phyloP scores from a whole-genome alignment of 2,888 invertebrate genomes.

The Hipparchia sbordonii region DNA sequence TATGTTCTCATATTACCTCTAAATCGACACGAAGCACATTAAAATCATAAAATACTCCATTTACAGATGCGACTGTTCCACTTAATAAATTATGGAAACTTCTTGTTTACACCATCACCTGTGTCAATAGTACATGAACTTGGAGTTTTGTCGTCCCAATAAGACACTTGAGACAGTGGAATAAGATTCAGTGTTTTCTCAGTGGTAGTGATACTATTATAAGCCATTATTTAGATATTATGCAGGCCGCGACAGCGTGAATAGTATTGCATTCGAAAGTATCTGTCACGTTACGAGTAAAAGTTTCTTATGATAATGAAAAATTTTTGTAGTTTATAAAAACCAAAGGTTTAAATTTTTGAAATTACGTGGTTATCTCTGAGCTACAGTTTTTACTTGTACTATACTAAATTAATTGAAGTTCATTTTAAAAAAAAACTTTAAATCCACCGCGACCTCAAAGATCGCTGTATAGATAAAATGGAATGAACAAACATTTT shows the following conservation, averaged over 20 bases:
- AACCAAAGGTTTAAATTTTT: no score
- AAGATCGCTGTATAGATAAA: no score
- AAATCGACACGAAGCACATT: background rate
- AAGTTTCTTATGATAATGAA: background rate
- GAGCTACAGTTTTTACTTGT: no score
- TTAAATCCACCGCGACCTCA: no score
- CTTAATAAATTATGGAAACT: conserved; percentile 20
- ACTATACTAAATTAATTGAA: no score
- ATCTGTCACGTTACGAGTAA: conserved; percentile 1
- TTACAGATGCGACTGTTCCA: conserved; percentile 15
- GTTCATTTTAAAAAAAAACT: no score
- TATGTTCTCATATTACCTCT: background rate
- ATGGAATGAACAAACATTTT: no score
- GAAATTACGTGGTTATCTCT: no score
- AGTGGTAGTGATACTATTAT: background rate
- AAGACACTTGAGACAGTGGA: background rate
- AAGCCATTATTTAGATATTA: conserved; percentile 6
- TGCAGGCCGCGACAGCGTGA: conserved; percentile 3
- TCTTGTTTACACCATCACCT: conserved; percentile 43
- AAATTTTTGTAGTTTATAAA: background rate
- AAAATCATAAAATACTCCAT: conserved; percentile 12
- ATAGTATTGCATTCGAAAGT: conserved; percentile 5
- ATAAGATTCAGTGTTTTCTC: conserved; percentile 12
- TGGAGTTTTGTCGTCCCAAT: background rate
- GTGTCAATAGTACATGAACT: conserved; percentile 47